Evolutionary conservation across 1,140 invertebrate species (phyloP).

Genomic region (Brachionus rubens): DNA sequence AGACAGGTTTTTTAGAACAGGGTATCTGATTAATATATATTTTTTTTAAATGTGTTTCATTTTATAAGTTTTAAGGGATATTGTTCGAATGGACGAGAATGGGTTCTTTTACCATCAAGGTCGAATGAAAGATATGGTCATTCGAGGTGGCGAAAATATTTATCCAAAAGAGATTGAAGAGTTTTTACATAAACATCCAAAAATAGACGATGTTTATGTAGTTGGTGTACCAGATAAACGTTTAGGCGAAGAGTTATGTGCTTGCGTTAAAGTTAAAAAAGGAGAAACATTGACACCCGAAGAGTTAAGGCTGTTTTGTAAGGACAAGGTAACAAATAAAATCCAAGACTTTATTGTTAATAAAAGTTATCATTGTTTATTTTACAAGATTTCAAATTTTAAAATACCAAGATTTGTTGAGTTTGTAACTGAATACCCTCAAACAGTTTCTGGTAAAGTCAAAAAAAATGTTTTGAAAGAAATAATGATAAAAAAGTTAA

Average conservation of each 20-base stretch:
- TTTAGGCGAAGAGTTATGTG: conserved; percentile 80
- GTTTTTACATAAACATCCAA: conserved; percentile 73
- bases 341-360: not conserved
- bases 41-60: too few species aligned
- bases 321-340: conserved; percentile 3
- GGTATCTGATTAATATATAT: not conserved
- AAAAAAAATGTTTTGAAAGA: conserved; percentile 70
- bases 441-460: conserved; percentile 78
- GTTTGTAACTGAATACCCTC: conserved; percentile 71
- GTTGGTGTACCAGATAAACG: conserved; percentile 68
- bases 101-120: conserved; percentile 78
- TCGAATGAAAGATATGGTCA: conserved; percentile 82
- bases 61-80: conserved; percentile 71
- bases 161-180: conserved; percentile 78
- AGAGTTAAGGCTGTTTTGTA: conserved; percentile 24
- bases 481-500: conserved; percentile 34
- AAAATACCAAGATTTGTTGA: conserved; percentile 76
- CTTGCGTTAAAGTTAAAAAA: conserved; percentile 67
- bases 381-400: conserved; percentile 71
- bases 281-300: conserved; percentile 59
- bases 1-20: conserved; percentile 32
- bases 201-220: conserved; percentile 60
- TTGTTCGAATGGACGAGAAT: conserved; percentile 70
- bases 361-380: conserved; percentile 68
- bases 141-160: conserved; percentile 87